Evolutionary conservation across 1,140 invertebrate species (phyloP), one percentile per base, ranked within the genome.

Genomic region (Brachionus asplanchnoidis): DNA sequence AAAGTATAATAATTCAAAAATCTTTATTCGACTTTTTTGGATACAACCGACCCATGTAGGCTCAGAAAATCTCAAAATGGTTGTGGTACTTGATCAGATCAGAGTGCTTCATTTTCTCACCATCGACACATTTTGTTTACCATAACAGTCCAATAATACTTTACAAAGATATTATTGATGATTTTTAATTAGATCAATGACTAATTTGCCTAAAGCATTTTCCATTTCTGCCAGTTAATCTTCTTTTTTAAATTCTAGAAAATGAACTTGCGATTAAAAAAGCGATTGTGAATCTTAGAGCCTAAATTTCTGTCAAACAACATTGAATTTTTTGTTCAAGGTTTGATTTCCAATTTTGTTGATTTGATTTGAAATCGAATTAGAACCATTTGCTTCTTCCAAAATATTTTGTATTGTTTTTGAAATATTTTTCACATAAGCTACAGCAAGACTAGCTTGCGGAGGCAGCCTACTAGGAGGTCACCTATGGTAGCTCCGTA

Each of bases 21-120:
- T n/a, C n/a, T n/a, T 82, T 9, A 82, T 82, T 68, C 79, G 7
- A 28, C 79, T 82, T 68, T 40, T 82, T 82, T 11, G 79, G 79
- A 40, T 44, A 46, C 53, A 82, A 46, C 5, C 79, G 36, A 9
- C 79, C 79, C 79, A 82, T 65, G 7, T 82, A 56, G 17, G 65
- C 65, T 20, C 79, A 53, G n/a, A 42, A 68, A 40, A 26, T 14
- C 17, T 82, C 79, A 20, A 60, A 68, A 1, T 42, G 14, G 26
- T 23, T 68, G 26, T 36, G 42, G 17, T 82, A 82, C 3, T 42
- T 53, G 4, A 82, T 68, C 14, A 68, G 20, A 20, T 82, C 53
- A 23, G 53, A 20, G 8, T 82, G 20, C 53, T 60, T 82, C 2
- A 82, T 82, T 65, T 68, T 60, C 53, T 82, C 79, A 7, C 50